phyloP scores from a whole-genome alignment of 2,888 invertebrate species.

The Andrena bucephala region DNA sequence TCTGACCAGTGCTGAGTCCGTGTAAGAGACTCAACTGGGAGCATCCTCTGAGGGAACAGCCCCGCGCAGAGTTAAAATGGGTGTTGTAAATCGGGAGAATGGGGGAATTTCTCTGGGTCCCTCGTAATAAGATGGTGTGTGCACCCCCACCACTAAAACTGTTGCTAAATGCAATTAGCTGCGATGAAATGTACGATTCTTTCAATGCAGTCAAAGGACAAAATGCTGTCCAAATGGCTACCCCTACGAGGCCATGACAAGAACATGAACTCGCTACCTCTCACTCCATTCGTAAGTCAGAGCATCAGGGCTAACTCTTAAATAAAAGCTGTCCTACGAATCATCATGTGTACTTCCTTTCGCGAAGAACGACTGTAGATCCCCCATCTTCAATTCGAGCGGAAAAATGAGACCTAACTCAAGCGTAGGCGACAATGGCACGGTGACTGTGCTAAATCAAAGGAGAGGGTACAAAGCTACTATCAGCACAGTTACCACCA shows the following conservation, averaged over 20 bases:
- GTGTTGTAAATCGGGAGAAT: no score
- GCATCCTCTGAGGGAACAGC: no score
- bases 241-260: conserved; percentile 17
- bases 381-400: not conserved
- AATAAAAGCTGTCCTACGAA: conserved; percentile 3
- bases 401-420: not conserved
- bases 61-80: no score
- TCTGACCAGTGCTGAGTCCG: no score
- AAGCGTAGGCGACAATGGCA: not conserved
- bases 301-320: not conserved
- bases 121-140: no score
- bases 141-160: no score
- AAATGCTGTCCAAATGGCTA: conserved; percentile 50
- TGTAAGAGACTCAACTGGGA: no score
- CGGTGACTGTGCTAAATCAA: no score
- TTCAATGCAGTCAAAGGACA: conserved; percentile 38
- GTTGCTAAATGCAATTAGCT: not conserved
- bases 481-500: not conserved
- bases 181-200: conserved; percentile 13
- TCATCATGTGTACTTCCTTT: not conserved
- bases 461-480: no score
- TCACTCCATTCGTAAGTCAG: conserved; percentile 42
- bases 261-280: conserved; percentile 38
- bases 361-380: not conserved
- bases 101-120: no score